phyloP scores from a whole-genome alignment of 2,797 vertebrate genomes.

The Lepilemur septentrionalis region DNA sequence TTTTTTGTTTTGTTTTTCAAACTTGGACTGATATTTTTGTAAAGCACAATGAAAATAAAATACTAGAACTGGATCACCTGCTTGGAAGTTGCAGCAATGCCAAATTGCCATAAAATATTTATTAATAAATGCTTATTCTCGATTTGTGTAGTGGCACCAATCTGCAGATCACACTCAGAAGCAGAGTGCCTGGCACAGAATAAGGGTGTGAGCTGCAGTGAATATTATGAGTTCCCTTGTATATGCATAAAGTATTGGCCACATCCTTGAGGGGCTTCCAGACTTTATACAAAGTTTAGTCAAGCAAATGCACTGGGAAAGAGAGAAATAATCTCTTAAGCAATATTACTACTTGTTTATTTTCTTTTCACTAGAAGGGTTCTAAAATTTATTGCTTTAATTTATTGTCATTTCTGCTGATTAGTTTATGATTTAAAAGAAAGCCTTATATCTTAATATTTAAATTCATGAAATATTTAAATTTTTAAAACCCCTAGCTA shows the following conservation, averaged over 20 bases:
- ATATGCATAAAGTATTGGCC: no score
- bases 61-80: neutral
- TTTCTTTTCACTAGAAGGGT: neutral
- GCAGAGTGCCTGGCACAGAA: neutral
- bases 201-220: neutral
- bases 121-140: neutral
- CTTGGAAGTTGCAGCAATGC: neutral
- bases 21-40: neutral
- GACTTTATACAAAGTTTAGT: neutral
- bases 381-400: slow-evolving; percentile 43
- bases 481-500: no score
- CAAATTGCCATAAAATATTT: neutral
- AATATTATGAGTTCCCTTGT: neutral
- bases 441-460: neutral
- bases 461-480: neutral
- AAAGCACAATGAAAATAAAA: slow-evolving; percentile 14
- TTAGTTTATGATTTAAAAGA: neutral
- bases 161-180: neutral
- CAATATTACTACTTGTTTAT: neutral
- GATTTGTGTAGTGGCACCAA: neutral
- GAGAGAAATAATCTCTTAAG: neutral
- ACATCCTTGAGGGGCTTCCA: neutral
- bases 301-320: neutral
- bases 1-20: neutral
- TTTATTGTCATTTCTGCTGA: slow-evolving; percentile 5